Evolutionary conservation across 1,140 invertebrate genomes (phyloP), one percentile per base, ranked within the genome.

Genomic region (Hetaerina americana): DNA sequence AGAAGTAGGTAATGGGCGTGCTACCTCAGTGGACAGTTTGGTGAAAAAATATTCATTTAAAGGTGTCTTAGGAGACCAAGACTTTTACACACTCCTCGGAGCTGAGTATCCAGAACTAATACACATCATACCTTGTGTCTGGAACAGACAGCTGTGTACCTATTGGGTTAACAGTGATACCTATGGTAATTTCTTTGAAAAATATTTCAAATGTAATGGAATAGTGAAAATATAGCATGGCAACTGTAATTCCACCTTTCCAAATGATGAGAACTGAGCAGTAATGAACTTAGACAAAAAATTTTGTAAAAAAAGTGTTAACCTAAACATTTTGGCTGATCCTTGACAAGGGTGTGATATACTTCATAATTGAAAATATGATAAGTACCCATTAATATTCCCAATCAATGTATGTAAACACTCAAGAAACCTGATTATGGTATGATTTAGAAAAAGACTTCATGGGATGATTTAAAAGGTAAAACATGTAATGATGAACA

Each of bases 31-130:
- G 22, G 77, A 84, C 26, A 80, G 83, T 66, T 79, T 92, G 71
- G 85, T 87, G 1, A 76, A 86, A 12, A 92, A 92, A 78, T 93
- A 92, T 81, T 80, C 82, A 27, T 89, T 88, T 75, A 86, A 85
- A 81, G 92, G 92, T 8, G 91, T 95, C 80, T 82, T 95, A 24
- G 93, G 93, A 3, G 92, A 94, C 80, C 93, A 95, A 81, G 93
- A 95, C 81, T 93, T 92, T 79, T 95, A 92, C 77, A 92, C 92
- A 0, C 77, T 95, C 26, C 75, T 94, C 5, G 85, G 84, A 27
- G 83, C 90, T 77, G 92, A 94, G 76, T 82, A 89, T 76, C 88
- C 89, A 5, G 83, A 91, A 74, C 79, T 93, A 25, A 90, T 95
- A 76, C 87, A 92, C 77, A 85, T 85, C 22, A 78, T 95, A 25